Evolutionary conservation across 1,140 invertebrate genomes (phyloP).

Genomic region (Bombus superbus): DNA sequence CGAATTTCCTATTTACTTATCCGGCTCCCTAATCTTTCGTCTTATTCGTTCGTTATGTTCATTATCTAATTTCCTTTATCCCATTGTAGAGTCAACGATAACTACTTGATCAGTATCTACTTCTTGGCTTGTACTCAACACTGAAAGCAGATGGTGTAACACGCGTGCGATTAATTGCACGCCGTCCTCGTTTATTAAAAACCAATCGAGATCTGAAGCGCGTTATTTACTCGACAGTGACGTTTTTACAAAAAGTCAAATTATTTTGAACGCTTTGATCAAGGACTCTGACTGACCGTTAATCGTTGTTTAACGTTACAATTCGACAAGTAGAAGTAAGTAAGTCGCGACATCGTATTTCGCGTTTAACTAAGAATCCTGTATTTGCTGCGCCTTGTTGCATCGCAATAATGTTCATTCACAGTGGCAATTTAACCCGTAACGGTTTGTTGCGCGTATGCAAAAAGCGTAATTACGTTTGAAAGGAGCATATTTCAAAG

Average conservation of each 20-base stretch:
- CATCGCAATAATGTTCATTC: not conserved
- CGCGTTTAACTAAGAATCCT: not conserved
- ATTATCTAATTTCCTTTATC: not conserved
- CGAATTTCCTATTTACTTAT: too few species aligned
- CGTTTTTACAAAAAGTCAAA: not conserved
- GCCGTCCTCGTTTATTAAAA: not conserved
- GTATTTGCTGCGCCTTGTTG: not conserved
- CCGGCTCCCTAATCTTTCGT: not conserved
- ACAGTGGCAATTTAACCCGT: not conserved
- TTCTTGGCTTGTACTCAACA: not conserved
- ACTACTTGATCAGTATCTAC: not conserved
- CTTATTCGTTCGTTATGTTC: too few species aligned
- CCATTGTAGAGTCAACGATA: too few species aligned
- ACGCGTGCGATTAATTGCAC: too few species aligned
- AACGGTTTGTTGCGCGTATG: not conserved
- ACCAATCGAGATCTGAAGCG: not conserved
- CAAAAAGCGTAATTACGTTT: constrained; percentile 20
- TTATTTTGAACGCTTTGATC: not conserved
- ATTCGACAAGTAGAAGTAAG: not conserved
- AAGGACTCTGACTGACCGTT: not conserved
- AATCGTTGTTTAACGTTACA: not conserved
- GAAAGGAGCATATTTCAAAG: not conserved
- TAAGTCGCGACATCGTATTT: too few species aligned
- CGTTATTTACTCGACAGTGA: not conserved
- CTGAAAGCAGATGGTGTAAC: too few species aligned